Evolutionary conservation across 2,888 invertebrate species (phyloP).

Genomic region (Leucoma salicis): DNA sequence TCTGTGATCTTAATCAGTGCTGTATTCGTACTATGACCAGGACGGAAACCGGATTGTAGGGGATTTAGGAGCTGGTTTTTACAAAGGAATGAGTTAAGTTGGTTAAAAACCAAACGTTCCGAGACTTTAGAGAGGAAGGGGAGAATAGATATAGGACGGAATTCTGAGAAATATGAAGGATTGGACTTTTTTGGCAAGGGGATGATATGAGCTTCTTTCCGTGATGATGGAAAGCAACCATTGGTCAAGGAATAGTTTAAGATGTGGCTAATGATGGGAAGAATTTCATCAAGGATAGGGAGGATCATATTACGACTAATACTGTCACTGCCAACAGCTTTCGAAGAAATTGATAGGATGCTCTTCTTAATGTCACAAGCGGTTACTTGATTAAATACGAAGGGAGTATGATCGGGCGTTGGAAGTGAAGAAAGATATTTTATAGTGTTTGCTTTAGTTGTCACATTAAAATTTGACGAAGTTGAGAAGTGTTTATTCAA

Average conservation of each 20-base stretch:
- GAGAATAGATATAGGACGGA: too few species aligned
- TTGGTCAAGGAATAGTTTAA: not conserved
- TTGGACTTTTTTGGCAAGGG: not conserved
- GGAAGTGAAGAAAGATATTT: not conserved
- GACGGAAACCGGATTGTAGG: too few species aligned
- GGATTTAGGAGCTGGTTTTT: too few species aligned
- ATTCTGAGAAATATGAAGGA: too few species aligned
- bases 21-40: too few species aligned
- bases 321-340: not conserved
- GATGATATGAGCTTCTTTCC: not conserved
- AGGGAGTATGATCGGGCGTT: not conserved
- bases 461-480: not conserved
- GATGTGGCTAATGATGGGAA: not conserved
- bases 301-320: constrained; percentile 1
- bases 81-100: not conserved
- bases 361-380: not conserved
- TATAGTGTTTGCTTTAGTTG: not conserved
- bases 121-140: too few species aligned
- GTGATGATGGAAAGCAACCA: not conserved
- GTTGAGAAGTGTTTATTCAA: not conserved
- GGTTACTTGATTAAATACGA: not conserved
- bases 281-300: not conserved
- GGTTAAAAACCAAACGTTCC: not conserved
- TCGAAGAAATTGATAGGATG: not conserved
- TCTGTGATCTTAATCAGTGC: not conserved